These are phyloP conservation scores for Hipposideros larvatus DNA, from an alignment of 2,797 vertebrate genomes.

Conservation along the genomic window DNA sequence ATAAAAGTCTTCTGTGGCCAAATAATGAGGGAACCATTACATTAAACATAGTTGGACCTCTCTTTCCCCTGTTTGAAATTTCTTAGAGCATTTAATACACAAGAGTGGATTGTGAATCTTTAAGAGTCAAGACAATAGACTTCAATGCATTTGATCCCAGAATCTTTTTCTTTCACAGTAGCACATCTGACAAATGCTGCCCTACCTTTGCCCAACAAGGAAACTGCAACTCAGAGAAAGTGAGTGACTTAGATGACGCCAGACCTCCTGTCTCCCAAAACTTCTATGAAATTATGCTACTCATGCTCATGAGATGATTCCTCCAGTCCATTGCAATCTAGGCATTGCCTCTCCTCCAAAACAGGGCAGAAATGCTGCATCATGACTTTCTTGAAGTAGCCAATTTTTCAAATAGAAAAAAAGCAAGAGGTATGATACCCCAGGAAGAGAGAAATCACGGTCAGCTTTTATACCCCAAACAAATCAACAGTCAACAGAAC, in stretches of 20 bases:
- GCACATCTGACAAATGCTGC: not conserved
- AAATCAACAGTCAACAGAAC: not conserved
- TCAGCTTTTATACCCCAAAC: conserved; percentile 35
- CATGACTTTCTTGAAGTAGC: not conserved
- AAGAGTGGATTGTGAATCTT: not conserved
- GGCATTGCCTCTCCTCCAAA: not conserved
- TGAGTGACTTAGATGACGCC: not conserved
- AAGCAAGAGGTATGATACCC: not conserved
- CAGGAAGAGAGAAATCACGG: not conserved
- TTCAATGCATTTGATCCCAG: not conserved
- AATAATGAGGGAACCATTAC: not conserved
- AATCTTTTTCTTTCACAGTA: not conserved
- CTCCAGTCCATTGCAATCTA: not conserved
- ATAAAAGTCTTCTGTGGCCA: not conserved
- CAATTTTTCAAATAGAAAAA: not conserved
- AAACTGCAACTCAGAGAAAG: not conserved
- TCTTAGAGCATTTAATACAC: not conserved
- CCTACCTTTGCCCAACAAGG: not conserved
- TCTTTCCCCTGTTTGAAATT: not conserved
- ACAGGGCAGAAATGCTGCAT: not conserved
- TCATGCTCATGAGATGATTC: not conserved
- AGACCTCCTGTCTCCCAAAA: not conserved
- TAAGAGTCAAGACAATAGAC: not conserved
- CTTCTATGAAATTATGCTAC: not conserved
- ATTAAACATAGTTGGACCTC: not conserved